Evolutionary conservation across 2,888 invertebrate species (phyloP), one percentile per base, ranked within the genome.

Genomic region (Heliconius aoede): DNA sequence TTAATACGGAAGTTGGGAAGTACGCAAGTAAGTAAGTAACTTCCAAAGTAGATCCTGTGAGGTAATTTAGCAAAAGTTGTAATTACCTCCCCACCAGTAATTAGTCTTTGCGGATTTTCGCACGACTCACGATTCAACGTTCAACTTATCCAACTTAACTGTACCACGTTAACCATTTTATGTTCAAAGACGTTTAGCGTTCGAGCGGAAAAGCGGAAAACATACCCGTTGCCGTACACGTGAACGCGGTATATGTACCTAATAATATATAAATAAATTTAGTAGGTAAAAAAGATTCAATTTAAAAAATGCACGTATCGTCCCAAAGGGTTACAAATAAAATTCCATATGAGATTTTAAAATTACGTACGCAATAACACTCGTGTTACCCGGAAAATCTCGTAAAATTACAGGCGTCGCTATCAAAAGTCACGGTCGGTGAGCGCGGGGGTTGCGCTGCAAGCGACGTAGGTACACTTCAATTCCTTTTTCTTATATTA

Each of bases 401-500:
- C 72, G 62, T 75, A 75, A 75, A 74, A 77, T 77, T 76, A 74
- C 67, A 46, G 46, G 72, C 71, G 72, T 76, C 73, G 74, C 51
- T 64, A 69, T 74, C 77, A 80, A 73, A 72, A 65, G 72, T 78
- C 73, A 77, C 72, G 67, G 73, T 76, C 64, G 73, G 61, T 28
- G 36, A 72, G 26, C 76, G 40, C 55, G 69, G 60, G 46, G 62
- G 26, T 28, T 21, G 62, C 68, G 58, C 30, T 73, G 73, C 75
- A 73, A 73, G 76, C 76, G 72, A 73, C 65, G 74, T 46, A 46
- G 18, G 18, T 78, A 62, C 76, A 79, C 76, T 78, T 78, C 80
- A 79, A 80, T 80, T 81, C 80, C 74, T 77, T 80, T 79, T 82
- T 74, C 79, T 82, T 80, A 81, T 84, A 83, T 83, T 83, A 83